Conservation (phyloP, 2,888 invertebrate genomes). For the Drosophila meridionalis region DNA sequence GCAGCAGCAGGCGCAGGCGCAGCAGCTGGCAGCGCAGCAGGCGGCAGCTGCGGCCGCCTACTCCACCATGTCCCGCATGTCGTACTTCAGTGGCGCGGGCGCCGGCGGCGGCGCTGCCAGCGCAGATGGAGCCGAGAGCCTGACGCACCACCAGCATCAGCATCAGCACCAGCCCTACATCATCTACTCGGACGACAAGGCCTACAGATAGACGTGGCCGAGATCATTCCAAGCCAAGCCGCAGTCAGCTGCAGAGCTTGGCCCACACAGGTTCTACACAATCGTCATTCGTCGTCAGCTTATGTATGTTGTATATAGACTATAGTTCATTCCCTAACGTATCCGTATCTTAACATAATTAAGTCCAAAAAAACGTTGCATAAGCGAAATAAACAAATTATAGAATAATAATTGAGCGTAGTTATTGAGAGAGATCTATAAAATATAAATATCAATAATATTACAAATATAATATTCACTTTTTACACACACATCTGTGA, state of each 20-base stretch:
- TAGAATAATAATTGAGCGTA: constrained; percentile 49
- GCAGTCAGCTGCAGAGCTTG: constrained; percentile 59
- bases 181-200: constrained; percentile 85
- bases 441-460: too few species aligned
- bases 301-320: constrained; percentile 72
- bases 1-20: constrained; percentile 49
- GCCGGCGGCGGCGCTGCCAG: constrained; percentile 65
- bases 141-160: constrained; percentile 66
- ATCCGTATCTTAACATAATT: constrained; percentile 67
- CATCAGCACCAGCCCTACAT: constrained; percentile 84
- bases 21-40: constrained; percentile 52
- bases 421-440: background rate
- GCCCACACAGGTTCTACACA: constrained; percentile 13
- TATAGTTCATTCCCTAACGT: constrained; percentile 64
- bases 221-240: constrained; percentile 19
- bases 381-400: constrained; percentile 68
- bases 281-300: constrained; percentile 70
- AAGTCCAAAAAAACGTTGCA: constrained; percentile 50
- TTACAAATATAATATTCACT: background rate
- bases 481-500: background rate
- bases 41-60: constrained; percentile 85
- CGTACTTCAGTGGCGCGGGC: constrained; percentile 85
- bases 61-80: constrained; percentile 88
- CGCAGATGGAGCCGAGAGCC: constrained; percentile 83
- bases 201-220: constrained; percentile 82